phyloP scores from a whole-genome alignment of 2,797 vertebrate species.

The Masticophis lateralis region DNA sequence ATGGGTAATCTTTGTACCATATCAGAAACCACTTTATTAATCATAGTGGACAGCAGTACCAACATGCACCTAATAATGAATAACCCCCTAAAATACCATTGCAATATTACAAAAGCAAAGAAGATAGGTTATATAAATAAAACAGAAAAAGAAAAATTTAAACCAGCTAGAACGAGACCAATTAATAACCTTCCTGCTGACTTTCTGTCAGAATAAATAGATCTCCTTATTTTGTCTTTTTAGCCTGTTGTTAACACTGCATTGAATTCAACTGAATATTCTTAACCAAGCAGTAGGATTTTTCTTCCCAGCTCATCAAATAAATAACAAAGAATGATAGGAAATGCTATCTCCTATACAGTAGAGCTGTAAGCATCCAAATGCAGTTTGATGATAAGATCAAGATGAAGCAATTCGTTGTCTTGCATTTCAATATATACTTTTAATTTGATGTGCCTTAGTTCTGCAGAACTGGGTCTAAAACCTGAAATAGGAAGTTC shows the following conservation, averaged over 20 bases:
- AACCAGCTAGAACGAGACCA: not conserved
- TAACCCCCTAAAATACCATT: not conserved
- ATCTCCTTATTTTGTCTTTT: not conserved
- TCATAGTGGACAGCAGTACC: not conserved
- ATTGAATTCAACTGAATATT: not conserved
- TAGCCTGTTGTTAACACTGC: constrained; percentile 16
- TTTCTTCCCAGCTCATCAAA: not conserved
- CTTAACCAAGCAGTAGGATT: constrained; percentile 12
- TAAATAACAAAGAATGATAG: not conserved
- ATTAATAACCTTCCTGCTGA: not conserved
- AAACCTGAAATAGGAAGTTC: constrained; percentile 52
- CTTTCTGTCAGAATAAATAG: not conserved
- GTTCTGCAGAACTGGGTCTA: constrained; percentile 73
- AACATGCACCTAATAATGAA: not conserved
- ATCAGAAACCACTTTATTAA: not conserved
- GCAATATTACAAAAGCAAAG: not conserved
- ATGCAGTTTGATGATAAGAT: constrained; percentile 22
- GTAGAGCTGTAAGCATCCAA: constrained; percentile 23
- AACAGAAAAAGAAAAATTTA: not conserved
- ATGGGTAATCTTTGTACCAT: not conserved
- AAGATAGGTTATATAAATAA: not conserved
- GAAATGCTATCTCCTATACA: constrained; percentile 12
- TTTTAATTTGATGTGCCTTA: constrained; percentile 58
- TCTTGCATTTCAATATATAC: constrained; percentile 51
- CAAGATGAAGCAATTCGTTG: constrained; percentile 45